phyloP scores from a whole-genome alignment of 2,797 vertebrate species.

The Enoplosus armatus region DNA sequence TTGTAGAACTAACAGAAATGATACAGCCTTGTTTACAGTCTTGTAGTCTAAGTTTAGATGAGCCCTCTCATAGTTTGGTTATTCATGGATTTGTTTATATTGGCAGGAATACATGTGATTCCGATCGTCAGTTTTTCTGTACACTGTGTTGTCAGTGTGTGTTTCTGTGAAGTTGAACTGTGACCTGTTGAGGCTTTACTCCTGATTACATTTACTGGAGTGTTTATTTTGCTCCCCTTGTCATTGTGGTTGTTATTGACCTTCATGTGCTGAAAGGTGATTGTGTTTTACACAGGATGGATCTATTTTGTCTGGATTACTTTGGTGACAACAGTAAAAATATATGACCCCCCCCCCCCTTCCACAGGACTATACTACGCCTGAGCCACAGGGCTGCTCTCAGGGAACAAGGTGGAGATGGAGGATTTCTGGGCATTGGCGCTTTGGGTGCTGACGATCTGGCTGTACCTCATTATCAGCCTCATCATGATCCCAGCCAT shows the following conservation, averaged over 20 bases:
- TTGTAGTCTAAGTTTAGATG: not conserved
- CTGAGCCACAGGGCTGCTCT: conserved; percentile 47
- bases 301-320: not conserved
- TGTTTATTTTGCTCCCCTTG: not conserved
- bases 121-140: conserved; percentile 12
- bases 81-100: conserved; percentile 10
- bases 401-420: conserved; percentile 76
- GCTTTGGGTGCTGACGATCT: conserved; percentile 81
- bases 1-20: not conserved
- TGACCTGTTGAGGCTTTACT: conserved; percentile 6
- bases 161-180: not conserved
- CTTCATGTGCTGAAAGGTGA: not conserved
- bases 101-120: not conserved
- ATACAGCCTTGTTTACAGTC: accelerated
- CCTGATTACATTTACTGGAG: not conserved
- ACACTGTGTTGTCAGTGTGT: conserved; percentile 11
- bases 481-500: conserved; percentile 92
- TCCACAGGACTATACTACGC: conserved; percentile 8
- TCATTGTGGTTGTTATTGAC: conserved; percentile 8
- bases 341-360: too few relatives aligned
- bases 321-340: not conserved
- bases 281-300: not conserved
- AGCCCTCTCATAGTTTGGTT: not conserved
- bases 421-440: conserved; percentile 80
- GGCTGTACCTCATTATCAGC: conserved; percentile 85